Evolutionary conservation across 2,113 vertebrate genomes (phyloP), one percentile per base, ranked within the genome.

Genomic region (Laterallus jamaicensis): DNA sequence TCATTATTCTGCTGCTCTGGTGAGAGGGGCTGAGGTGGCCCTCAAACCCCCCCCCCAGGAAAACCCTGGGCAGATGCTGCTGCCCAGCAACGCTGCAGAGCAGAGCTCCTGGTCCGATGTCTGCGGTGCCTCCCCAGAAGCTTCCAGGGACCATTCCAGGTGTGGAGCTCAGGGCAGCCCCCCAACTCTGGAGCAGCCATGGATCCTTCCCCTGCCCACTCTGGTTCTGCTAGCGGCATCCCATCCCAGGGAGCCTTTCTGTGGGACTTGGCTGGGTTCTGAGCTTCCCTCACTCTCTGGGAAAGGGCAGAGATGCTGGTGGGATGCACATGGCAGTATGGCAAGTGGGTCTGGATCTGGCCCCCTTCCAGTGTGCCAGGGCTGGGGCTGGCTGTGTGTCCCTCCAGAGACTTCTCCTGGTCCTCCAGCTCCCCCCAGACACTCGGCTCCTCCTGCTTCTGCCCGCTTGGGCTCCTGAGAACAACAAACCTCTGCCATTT

Each of bases 1-100:
- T 3, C 2, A 54, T 68, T 20, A 47, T 63, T 73, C 37, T 44
- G 79, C 28, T 10, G 74, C 28, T 90, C 37, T 73, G 1, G 0
- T 9, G 69, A 5, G 18, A 68, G 58, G 12, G 16, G 26, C 13
- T 1, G 3, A 19, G 58, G 15, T 4, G 32, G 40, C 31, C 90
- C 62, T 63, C 4, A 5, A 29, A 9, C 10, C 24, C 29, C 10
- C 24, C 29, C 18, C 0, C 22, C 15, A 9, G 77, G 42, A 58
- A 35, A 22, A 3, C 12, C 42, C 62, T 4, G 0, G 4, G 18
- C 0, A 2, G 39, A 21, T 52, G 37, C 68, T 5, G 55, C 8
- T 50, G 62, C 37, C 29, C 49, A 24, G 25, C 19, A 13, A 3
- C 1, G 2, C 55, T 16, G 15, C 49, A 10, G 55, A 25, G 26